Percentiles rank a stretch among this genome's conserved stretches.
Evolutionary conservation across 2,113 vertebrate species (phyloP).

Genomic region (Chroicocephalus ridibundus): DNA sequence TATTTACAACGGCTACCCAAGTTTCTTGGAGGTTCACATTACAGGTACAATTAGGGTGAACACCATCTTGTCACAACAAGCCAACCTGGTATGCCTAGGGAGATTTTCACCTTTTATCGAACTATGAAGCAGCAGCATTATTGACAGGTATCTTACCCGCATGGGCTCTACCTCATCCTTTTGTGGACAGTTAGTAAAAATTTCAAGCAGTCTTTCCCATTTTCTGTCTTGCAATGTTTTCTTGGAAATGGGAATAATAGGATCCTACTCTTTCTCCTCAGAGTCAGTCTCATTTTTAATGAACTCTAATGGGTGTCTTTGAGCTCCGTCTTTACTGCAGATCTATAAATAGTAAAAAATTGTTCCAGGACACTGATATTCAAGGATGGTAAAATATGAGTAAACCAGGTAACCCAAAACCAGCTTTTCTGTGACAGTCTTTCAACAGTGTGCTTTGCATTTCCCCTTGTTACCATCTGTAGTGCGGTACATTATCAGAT

Average conservation of each 20-base stretch:
- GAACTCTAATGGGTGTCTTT: neutral
- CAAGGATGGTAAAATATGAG: neutral
- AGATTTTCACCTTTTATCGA: neutral
- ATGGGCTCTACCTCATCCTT: neutral
- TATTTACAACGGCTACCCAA: neutral
- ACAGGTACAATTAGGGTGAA: neutral
- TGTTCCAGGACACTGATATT: neutral
- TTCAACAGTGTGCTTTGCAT: neutral
- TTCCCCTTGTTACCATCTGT: neutral
- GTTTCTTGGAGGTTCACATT: neutral
- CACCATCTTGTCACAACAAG: neutral
- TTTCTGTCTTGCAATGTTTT: neutral
- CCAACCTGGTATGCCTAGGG: neutral
- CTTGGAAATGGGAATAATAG: neutral
- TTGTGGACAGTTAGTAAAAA: neutral
- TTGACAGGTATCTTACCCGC: neutral
- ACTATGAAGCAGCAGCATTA: neutral
- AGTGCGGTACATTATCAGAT: neutral
- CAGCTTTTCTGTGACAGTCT: neutral
- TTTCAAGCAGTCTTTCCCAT: neutral
- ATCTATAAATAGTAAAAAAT: neutral
- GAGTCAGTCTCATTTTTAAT: neutral
- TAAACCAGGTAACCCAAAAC: neutral
- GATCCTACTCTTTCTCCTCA: neutral
- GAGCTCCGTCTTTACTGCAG: neutral